Conservation (phyloP, 2,113 vertebrate species). For the Callospermophilus lateralis region DNA sequence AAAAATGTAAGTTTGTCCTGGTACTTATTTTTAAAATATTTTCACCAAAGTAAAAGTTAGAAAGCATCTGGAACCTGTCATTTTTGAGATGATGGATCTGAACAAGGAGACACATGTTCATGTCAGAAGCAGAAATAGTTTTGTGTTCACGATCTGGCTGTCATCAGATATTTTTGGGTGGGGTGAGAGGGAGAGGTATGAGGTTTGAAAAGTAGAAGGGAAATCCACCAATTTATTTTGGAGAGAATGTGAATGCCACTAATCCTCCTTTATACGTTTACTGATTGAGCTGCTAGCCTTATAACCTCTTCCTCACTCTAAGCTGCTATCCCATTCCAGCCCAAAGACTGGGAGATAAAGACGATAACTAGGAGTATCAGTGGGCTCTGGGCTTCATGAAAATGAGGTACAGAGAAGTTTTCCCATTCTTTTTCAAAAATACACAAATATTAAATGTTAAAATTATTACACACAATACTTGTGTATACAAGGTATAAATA, state of each 20-base stretch:
- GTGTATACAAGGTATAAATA: not conserved
- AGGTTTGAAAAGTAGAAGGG: conserved; percentile 9
- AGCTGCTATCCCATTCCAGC: not conserved
- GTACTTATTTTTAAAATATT: conserved; percentile 70
- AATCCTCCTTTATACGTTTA: conserved; percentile 38
- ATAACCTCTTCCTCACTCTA: not conserved
- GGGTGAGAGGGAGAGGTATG: not conserved
- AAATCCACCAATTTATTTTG: conserved; percentile 52
- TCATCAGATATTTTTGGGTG: not conserved
- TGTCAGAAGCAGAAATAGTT: conserved; percentile 71
- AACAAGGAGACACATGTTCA: not conserved
- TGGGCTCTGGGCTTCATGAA: not conserved
- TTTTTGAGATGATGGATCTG: conserved; percentile 58
- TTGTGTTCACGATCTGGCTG: conserved; percentile 4
- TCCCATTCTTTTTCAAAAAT: not conserved
- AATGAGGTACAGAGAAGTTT: not conserved
- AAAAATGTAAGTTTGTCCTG: conserved; percentile 51
- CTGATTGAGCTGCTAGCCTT: conserved; percentile 1
- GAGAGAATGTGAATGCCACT: not conserved
- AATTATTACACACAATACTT: not conserved
- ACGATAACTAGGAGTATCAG: rapidly evolving
- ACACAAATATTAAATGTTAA: not conserved
- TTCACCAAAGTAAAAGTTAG: conserved; percentile 50
- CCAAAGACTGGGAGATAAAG: not conserved
- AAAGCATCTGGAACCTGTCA: conserved; percentile 76